Evolutionary conservation across 2,113 vertebrate species (phyloP), one percentile per base, ranked within the genome.

Genomic region (Salvator merianae): DNA sequence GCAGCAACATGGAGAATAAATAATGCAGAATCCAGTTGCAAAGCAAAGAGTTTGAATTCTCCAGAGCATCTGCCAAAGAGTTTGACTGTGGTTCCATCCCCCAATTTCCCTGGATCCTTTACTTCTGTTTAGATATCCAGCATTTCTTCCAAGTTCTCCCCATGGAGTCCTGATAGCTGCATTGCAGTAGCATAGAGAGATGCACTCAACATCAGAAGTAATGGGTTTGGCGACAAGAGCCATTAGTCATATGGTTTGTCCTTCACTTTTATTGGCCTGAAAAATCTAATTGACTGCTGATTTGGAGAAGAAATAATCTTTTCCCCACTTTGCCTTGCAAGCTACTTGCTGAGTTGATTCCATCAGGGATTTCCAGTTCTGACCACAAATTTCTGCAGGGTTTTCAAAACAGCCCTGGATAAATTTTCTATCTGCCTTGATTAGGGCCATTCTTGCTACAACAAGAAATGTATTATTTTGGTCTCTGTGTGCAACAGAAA

Each of bases 81-180:
- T 78, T 88, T 75, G 88, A 38, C 88, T 88, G 36, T 79, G 88
- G 91, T 88, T 92, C 87, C 83, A 8, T 14, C 83, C 84, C 88
- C 89, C 50, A 84, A 63, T 83, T 93, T 65, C 36, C 81, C 88
- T 50, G 86, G 85, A 73, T 79, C 83, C 81, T 82, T 82, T 87
- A 86, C 91, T 87, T 90, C 90, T 83, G 84, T 93, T 89, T 86
- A 69, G 84, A 71, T 73, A 13, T 77, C 83, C 93, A 8, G 84
- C 84, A 38, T 84, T 93, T 92, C 90, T 83, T 85, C 16, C 1
- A 55, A 22, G 30, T 4, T 85, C 73, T 86, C 91, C 87, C 84
- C 70, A 7, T 0, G 36, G 83, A 93, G 80, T 81, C 84, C 87
- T 85, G 93, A 87, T 89, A 90, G 91, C 59, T 70, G 34, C 40